These are phyloP conservation scores for Talpa occidentalis DNA, from an alignment of 2,113 vertebrate species.

Conservation along the genomic window DNA sequence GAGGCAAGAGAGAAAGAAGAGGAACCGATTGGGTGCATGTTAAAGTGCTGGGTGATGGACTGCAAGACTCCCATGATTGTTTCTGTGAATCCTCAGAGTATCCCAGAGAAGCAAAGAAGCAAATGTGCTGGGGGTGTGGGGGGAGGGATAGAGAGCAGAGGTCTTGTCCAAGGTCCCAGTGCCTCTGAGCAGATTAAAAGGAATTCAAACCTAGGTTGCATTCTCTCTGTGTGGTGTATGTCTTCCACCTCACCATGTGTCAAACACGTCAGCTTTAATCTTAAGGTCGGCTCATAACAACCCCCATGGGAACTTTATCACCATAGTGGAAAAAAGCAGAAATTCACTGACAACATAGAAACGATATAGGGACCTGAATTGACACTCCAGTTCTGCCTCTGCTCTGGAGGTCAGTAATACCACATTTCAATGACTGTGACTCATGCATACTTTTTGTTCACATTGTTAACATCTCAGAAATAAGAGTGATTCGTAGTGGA, in stretches of 20 bases:
- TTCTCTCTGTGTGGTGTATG: fast-evolving
- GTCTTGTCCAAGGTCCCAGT: background rate
- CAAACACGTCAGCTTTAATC: background rate
- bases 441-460: background rate
- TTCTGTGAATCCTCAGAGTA: fast-evolving
- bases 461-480: background rate
- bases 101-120: background rate
- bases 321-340: background rate
- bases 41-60: fast-evolving
- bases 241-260: background rate
- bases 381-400: background rate
- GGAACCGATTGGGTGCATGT: fast-evolving
- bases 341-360: background rate
- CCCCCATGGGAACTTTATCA: background rate
- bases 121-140: background rate
- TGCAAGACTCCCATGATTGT: background rate
- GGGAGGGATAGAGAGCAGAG: no score
- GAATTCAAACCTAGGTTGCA: background rate
- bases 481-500: background rate
- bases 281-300: background rate
- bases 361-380: background rate
- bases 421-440: background rate
- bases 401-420: background rate
- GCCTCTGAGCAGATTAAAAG: background rate
- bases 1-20: background rate